These are phyloP conservation scores for Spinibarbus caldwelli DNA, from an alignment of 2,797 vertebrate genomes.

Conservation along the genomic window DNA sequence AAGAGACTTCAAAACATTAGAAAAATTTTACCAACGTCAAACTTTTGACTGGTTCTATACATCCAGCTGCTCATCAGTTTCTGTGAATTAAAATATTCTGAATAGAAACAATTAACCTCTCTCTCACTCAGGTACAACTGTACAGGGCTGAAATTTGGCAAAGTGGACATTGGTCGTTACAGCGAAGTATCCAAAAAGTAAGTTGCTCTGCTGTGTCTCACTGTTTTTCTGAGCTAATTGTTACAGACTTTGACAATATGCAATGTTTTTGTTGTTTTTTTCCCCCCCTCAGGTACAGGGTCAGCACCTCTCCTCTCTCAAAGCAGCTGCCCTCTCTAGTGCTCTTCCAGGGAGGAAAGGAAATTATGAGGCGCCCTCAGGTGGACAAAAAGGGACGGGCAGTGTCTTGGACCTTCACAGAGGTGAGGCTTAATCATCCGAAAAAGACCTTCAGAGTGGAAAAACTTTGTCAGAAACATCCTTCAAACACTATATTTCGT, in stretches of 20 bases:
- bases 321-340: constrained; percentile 94
- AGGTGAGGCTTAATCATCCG: constrained; percentile 75
- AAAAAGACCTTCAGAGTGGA: neutral
- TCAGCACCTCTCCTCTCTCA: constrained; percentile 91
- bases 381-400: constrained; percentile 95
- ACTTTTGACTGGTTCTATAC: neutral
- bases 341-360: constrained; percentile 91
- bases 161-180: constrained; percentile 93
- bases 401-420: constrained; percentile 94
- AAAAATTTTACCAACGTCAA: neutral
- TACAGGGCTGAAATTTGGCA: constrained; percentile 90
- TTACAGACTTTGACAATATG: neutral
- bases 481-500: neutral
- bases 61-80: neutral
- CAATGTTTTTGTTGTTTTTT: neutral
- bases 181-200: constrained; percentile 90
- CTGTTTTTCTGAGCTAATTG: neutral
- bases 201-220: constrained; percentile 5
- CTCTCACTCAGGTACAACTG: constrained; percentile 86
- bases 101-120: neutral
- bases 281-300: constrained; percentile 84
- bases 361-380: constrained; percentile 90
- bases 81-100: neutral
- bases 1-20: too few relatives aligned
- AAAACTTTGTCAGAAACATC: neutral